These are phyloP conservation scores for Nymphalis c-album DNA, from an alignment of 2,888 invertebrate species.

Conservation along the genomic window DNA sequence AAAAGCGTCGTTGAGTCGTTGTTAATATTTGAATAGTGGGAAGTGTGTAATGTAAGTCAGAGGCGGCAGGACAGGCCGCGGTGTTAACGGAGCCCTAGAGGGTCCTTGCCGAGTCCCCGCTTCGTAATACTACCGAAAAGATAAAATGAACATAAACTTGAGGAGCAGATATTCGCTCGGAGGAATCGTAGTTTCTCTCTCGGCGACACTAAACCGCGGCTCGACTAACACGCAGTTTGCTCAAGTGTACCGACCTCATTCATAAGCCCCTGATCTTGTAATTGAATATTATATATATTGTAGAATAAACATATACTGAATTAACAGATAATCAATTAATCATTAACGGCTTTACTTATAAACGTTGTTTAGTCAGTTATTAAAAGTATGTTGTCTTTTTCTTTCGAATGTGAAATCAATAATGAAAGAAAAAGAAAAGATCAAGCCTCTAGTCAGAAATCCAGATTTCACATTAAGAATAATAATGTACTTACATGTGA, in stretches of 20 bases:
- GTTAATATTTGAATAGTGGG: slow-evolving; percentile 77
- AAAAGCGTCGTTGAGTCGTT: slow-evolving; percentile 18
- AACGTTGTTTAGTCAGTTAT: no score
- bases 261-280: slow-evolving; percentile 20
- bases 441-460: no score
- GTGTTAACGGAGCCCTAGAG: slow-evolving; percentile 78
- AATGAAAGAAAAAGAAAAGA: no score
- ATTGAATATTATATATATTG: slow-evolving; percentile 17
- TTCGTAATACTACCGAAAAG: slow-evolving; percentile 78
- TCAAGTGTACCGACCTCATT: slow-evolving; percentile 41
- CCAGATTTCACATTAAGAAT: no score
- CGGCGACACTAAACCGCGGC: slow-evolving; percentile 60
- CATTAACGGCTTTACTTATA: no score
- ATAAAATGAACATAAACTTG: slow-evolving; percentile 81
- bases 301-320: neutral
- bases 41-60: slow-evolving; percentile 70
- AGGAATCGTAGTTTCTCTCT: slow-evolving; percentile 78
- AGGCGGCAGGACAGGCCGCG: slow-evolving; percentile 59
- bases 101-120: slow-evolving; percentile 74
- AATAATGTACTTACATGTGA: no score
- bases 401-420: no score
- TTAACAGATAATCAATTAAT: neutral
- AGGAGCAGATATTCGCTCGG: slow-evolving; percentile 77
- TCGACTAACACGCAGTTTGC: slow-evolving; percentile 64
- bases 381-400: no score